Evolutionary conservation across 2,888 invertebrate species (phyloP).

Genomic region (Yponomeuta sedellus): DNA sequence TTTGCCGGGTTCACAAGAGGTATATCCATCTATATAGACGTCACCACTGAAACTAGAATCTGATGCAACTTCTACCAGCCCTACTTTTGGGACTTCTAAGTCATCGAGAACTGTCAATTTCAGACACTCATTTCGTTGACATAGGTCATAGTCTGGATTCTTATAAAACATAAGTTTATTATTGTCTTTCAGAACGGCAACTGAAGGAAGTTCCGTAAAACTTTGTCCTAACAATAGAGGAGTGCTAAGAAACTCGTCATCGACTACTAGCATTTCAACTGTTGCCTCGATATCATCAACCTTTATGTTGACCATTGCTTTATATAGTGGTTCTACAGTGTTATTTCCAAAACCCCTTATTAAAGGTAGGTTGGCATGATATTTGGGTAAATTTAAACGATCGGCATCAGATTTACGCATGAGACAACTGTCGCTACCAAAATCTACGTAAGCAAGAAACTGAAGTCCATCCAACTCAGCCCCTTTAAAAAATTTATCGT

Average conservation of each 20-base stretch:
- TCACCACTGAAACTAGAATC: constrained; percentile 20
- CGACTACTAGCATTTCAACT: constrained; percentile 13
- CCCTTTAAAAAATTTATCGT: constrained; percentile 21
- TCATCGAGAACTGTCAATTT: constrained; percentile 12
- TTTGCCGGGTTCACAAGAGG: constrained; percentile 18
- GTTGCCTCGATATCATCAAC: constrained; percentile 14
- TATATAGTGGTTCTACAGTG: constrained; percentile 20
- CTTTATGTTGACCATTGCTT: constrained; percentile 17
- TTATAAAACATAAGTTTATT: constrained; percentile 21
- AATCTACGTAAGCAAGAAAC: constrained; percentile 21
- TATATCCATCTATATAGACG: constrained; percentile 22
- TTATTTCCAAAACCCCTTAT: constrained; percentile 24
- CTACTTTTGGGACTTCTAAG: constrained; percentile 2
- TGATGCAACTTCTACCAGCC: background rate
- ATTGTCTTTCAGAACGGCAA: constrained; percentile 14
- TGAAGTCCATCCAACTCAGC: constrained; percentile 14
- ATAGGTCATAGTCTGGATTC: constrained; percentile 19
- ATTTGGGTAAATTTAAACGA: constrained; percentile 14
- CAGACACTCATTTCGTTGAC: constrained; percentile 9
- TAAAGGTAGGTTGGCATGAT: constrained; percentile 18
- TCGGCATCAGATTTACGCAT: constrained; percentile 19
- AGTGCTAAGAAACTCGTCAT: constrained; percentile 5
- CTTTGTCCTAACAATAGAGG: constrained; percentile 15
- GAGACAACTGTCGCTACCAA: constrained; percentile 23
- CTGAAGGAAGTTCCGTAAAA: constrained; percentile 13